phyloP scores from a whole-genome alignment of 2,888 invertebrate species.

The Dorcus parallelipipedus region DNA sequence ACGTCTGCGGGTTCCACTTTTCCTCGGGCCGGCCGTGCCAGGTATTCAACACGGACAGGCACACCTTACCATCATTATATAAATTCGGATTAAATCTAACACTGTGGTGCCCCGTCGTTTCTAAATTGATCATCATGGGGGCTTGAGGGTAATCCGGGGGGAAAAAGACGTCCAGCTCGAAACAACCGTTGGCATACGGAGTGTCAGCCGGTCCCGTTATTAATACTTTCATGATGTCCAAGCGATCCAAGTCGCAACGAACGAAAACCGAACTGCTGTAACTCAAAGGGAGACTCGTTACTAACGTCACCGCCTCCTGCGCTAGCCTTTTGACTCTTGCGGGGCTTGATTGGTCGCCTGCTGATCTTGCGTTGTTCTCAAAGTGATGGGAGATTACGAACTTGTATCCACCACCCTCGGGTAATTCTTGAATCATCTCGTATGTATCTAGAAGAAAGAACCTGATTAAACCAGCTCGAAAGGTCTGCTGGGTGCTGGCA shows the following conservation, averaged over 20 bases:
- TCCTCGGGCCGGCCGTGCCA: constrained; percentile 97
- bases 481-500: constrained; percentile 10
- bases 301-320: constrained; percentile 91
- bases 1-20: constrained; percentile 95
- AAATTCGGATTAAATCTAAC: constrained; percentile 92
- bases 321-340: constrained; percentile 87
- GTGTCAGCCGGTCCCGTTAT: constrained; percentile 91
- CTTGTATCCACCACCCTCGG: constrained; percentile 69
- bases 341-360: constrained; percentile 83
- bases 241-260: constrained; percentile 87
- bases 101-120: constrained; percentile 84
- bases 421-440: constrained; percentile 84
- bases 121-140: constrained; percentile 87
- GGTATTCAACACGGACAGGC: constrained; percentile 91
- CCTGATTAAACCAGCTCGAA: no score
- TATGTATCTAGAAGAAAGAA: constrained; percentile 66
- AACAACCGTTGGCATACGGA: constrained; percentile 89
- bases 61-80: constrained; percentile 93
- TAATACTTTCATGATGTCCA: constrained; percentile 94
- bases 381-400: constrained; percentile 89
- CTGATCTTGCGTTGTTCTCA: constrained; percentile 80
- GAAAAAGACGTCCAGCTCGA: constrained; percentile 88
- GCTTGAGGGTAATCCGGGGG: constrained; percentile 66
- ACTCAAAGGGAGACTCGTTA: constrained; percentile 87
- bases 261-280: constrained; percentile 94